Evolutionary conservation across 2,888 invertebrate species (phyloP).

Genomic region (Anarsia innoxiella): DNA sequence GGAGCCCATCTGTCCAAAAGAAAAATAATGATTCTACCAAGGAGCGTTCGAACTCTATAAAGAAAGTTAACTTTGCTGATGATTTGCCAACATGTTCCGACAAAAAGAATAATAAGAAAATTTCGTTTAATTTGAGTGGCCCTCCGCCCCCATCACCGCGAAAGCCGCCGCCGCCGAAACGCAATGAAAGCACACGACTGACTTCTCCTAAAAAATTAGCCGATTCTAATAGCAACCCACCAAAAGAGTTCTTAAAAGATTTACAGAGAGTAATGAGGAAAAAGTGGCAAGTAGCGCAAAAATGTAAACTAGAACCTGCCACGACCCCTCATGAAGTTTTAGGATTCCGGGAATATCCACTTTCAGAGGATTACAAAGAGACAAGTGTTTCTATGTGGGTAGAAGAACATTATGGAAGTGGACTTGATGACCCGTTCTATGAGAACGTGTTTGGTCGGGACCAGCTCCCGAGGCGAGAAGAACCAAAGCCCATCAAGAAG

Average conservation of each 20-base stretch:
- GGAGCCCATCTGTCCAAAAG: slow-evolving; percentile 48
- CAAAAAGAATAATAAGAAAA: slow-evolving; percentile 78
- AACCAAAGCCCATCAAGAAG: slow-evolving; percentile 73
- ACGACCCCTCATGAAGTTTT: slow-evolving; percentile 94
- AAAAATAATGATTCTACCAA: slow-evolving; percentile 46
- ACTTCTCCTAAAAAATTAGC: slow-evolving; percentile 86
- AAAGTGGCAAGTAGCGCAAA: slow-evolving; percentile 95
- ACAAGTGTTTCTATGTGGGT: slow-evolving; percentile 94
- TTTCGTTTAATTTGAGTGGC: slow-evolving; percentile 76
- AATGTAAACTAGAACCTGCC: slow-evolving; percentile 90
- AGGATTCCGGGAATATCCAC: slow-evolving; percentile 89
- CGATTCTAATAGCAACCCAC: slow-evolving; percentile 83
- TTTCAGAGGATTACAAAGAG: slow-evolving; percentile 82
- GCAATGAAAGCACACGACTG: slow-evolving; percentile 83
- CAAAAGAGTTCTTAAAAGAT: slow-evolving; percentile 89
- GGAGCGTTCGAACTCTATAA: slow-evolving; percentile 65
- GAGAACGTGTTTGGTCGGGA: slow-evolving; percentile 79
- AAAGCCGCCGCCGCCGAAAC: slow-evolving; percentile 83
- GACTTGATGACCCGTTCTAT: slow-evolving; percentile 78
- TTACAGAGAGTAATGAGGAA: slow-evolving; percentile 94
- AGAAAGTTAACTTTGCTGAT: slow-evolving; percentile 78
- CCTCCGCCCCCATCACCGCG: slow-evolving; percentile 76
- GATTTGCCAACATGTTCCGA: slow-evolving; percentile 63
- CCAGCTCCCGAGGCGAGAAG: slow-evolving; percentile 31
- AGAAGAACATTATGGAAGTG: slow-evolving; percentile 87